phyloP scores from a whole-genome alignment of 2,113 vertebrate genomes.

The Pardalotus punctatus region DNA sequence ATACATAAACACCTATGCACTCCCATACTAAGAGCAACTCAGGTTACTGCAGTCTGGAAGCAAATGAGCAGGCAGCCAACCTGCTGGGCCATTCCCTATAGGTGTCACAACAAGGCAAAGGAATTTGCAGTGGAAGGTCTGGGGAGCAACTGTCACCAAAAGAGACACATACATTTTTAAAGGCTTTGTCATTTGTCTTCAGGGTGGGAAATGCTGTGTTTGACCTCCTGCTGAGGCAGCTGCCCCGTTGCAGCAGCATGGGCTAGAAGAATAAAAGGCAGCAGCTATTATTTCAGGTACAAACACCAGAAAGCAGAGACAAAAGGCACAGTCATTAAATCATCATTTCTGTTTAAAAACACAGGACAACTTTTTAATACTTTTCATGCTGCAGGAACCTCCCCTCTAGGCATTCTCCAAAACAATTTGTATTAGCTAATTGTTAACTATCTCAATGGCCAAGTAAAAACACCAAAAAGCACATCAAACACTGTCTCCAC shows the following conservation, averaged over 20 bases:
- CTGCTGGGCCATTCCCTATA: background rate
- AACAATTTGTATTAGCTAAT: background rate
- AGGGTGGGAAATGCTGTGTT: background rate
- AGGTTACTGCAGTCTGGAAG: background rate
- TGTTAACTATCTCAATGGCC: background rate
- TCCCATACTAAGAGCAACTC: background rate
- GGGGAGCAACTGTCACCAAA: constrained; percentile 24
- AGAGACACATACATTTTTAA: constrained; percentile 6
- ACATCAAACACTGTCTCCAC: background rate
- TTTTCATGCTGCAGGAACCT: background rate
- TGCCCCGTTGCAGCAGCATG: background rate
- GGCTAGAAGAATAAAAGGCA: background rate
- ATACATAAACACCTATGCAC: background rate
- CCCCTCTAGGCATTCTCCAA: background rate
- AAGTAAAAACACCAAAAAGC: background rate
- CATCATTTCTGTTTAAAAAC: background rate
- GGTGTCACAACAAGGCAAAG: background rate
- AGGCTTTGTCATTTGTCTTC: constrained; percentile 26
- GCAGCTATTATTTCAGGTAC: constrained; percentile 9
- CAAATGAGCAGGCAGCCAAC: background rate
- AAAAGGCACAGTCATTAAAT: background rate
- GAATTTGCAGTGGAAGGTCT: background rate
- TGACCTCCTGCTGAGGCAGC: constrained; percentile 26
- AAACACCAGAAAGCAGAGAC: background rate
- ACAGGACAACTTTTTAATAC: background rate